Percentiles rank a stretch among this genome's conserved stretches.
phyloP scores from a whole-genome alignment of 2,797 vertebrate species.

The Cryptoblepharus egeriae region DNA sequence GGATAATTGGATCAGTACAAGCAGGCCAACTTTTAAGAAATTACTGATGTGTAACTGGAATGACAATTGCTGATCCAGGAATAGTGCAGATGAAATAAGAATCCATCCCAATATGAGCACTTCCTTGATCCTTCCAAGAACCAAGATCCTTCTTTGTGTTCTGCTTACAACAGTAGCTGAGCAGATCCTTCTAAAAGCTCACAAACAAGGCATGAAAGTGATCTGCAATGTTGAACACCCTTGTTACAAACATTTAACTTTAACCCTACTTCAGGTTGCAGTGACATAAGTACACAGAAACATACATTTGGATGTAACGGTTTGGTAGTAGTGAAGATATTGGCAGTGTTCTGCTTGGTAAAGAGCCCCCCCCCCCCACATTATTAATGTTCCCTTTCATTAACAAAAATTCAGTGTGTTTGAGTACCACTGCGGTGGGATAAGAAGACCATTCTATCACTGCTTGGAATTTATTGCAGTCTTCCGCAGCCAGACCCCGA shows the following conservation, averaged over 20 bases:
- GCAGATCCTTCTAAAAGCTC: background rate
- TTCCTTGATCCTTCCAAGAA: too few species aligned
- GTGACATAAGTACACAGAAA: constrained; percentile 12
- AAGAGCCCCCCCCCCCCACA: background rate
- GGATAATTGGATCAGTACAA: background rate
- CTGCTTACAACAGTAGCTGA: background rate
- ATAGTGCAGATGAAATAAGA: background rate
- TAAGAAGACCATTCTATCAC: constrained; percentile 51
- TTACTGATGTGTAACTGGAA: background rate
- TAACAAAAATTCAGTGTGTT: constrained; percentile 42
- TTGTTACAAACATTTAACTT: background rate
- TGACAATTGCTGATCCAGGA: background rate
- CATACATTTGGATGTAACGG: background rate
- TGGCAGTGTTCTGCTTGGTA: constrained; percentile 41
- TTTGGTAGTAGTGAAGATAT: background rate
- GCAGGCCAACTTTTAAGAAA: background rate
- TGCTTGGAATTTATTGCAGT: constrained; percentile 49
- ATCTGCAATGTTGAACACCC: background rate
- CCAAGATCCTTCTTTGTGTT: background rate
- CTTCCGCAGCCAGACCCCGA: constrained; percentile 54
- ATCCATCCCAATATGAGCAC: background rate
- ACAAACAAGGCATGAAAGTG: background rate
- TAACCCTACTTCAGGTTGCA: background rate
- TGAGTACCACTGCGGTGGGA: constrained; percentile 26
- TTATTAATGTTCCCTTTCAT: constrained; percentile 23